These are phyloP conservation scores for Cairina moschata DNA, from an alignment of 2,113 vertebrate genomes.

Conservation along the genomic window DNA sequence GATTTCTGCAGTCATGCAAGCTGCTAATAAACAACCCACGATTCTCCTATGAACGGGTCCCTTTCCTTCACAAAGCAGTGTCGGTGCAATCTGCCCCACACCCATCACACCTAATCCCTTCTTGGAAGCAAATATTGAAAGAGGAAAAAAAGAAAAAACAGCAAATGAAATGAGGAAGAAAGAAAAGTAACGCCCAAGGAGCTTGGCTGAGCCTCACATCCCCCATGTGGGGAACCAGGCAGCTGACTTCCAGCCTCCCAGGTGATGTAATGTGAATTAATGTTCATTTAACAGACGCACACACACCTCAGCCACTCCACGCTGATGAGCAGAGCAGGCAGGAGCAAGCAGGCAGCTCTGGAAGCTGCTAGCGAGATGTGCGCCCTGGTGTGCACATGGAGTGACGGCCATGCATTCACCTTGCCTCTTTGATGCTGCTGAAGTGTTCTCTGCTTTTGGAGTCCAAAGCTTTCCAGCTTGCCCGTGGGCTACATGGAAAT, in stretches of 20 bases:
- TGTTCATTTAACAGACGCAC: neutral
- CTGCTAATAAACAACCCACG: neutral
- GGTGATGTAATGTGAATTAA: constrained; percentile 50
- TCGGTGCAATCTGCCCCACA: neutral
- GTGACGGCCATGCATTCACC: rapidly evolving
- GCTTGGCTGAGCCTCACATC: neutral
- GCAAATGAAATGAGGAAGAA: constrained; percentile 5
- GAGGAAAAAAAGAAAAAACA: neutral
- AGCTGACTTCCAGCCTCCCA: constrained; percentile 45
- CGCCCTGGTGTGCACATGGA: neutral
- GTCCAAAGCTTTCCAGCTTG: constrained; percentile 11
- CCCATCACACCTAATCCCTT: constrained; percentile 39
- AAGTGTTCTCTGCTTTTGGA: neutral
- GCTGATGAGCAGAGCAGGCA: constrained; percentile 4
- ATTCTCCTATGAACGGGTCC: neutral
- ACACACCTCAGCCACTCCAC: neutral
- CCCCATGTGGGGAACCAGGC: neutral
- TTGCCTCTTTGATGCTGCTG: constrained; percentile 8
- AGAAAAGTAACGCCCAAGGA: constrained; percentile 28
- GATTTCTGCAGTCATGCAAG: neutral
- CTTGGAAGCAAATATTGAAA: constrained; percentile 38
- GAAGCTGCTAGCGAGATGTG: neutral
- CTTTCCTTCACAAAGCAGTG: neutral
- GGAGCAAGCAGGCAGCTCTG: constrained; percentile 10
- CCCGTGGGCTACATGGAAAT: constrained; percentile 32